phyloP scores from a whole-genome alignment of 2,113 vertebrate species.

The Apteryx mantelli region DNA sequence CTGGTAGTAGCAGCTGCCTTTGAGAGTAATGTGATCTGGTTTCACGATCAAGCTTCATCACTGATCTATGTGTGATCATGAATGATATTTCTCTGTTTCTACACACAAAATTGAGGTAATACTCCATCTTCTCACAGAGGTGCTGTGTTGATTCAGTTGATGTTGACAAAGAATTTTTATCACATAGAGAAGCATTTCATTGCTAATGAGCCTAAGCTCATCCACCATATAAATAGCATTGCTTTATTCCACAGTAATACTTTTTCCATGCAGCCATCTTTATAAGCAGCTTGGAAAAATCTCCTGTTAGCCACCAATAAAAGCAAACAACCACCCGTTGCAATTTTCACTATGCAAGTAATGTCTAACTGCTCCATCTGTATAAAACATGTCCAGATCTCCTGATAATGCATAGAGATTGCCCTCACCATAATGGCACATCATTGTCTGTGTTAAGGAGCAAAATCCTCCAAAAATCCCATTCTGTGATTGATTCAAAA shows the following conservation, averaged over 20 bases:
- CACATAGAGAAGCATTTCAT: not conserved
- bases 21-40: not conserved
- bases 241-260: not conserved
- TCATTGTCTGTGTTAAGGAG: not conserved
- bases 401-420: not conserved
- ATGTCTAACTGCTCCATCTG: slow-evolving; percentile 14
- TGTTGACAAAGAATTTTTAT: not conserved
- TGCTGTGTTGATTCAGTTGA: not conserved
- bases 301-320: slow-evolving; percentile 7
- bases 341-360: not conserved
- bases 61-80: not conserved
- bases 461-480: not conserved
- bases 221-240: not conserved
- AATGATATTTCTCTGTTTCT: not conserved
- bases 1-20: not conserved
- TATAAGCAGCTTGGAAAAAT: not conserved
- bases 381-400: slow-evolving; percentile 20
- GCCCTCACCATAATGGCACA: not conserved
- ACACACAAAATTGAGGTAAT: not conserved
- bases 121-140: not conserved
- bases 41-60: not conserved
- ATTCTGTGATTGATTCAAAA: not conserved
- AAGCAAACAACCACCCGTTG: not conserved
- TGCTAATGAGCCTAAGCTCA: not conserved
- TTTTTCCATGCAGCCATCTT: not conserved